These are phyloP conservation scores for Drosophila paramelanica DNA, from an alignment of 2,888 invertebrate genomes.

Conservation along the genomic window DNA sequence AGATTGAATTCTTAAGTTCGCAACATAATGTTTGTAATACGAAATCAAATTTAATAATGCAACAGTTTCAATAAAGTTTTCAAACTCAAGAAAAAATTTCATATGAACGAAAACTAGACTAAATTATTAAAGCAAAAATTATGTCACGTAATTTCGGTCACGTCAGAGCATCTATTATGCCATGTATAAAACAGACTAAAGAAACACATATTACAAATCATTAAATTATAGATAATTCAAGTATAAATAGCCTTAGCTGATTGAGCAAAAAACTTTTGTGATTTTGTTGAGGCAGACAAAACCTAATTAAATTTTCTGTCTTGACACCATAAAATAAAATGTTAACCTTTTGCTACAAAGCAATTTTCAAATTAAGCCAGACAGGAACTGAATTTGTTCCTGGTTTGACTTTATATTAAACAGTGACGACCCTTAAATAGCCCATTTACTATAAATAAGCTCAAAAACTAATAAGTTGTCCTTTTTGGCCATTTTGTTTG, in stretches of 20 bases:
- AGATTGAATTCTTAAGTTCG: too few relatives aligned
- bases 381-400: not conserved
- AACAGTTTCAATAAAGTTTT: too few relatives aligned
- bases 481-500: constrained; percentile 10
- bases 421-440: not conserved
- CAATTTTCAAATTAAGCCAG: not conserved
- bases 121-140: not conserved
- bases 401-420: not conserved
- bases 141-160: not conserved
- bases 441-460: constrained; percentile 27
- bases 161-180: too few relatives aligned
- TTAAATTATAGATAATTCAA: not conserved
- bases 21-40: too few relatives aligned
- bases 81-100: too few relatives aligned
- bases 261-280: too few relatives aligned
- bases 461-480: constrained; percentile 53
- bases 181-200: not conserved
- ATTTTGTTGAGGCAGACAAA: too few relatives aligned
- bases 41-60: too few relatives aligned
- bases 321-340: too few relatives aligned
- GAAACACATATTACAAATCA: not conserved
- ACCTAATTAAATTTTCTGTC: too few relatives aligned
- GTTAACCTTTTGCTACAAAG: not conserved
- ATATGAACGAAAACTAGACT: not conserved
- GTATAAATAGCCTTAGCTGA: too few relatives aligned